Base-by-base conservation (phyloP, 2,113 vertebrate species). In the Otus sunia region DNA sequence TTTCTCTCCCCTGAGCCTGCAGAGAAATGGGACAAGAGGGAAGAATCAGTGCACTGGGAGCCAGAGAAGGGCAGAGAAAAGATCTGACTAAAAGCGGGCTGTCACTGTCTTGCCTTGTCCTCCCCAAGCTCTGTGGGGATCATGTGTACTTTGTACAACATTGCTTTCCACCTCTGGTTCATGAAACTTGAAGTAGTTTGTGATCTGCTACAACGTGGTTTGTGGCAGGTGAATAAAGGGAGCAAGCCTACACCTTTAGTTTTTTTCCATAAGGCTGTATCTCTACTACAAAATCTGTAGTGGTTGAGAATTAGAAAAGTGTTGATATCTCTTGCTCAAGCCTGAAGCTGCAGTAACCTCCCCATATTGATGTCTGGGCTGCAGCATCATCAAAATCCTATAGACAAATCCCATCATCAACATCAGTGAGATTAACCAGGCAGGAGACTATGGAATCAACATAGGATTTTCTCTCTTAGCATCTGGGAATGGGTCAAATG, bases 121-220 rank as follows among this genome's bases (percentile, higher is more conserved):
- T 55, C n/a, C 36, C 12, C 6, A 36, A 62, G 11, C 11, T 6
- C 45, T 10, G 6, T 15, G 60, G 20, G 15, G 41, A 14, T 15
- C 41, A 12, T 1, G 12, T 9, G 18, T 32, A 7, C 39, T 49
- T 81, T 6, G 32, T 29, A 29, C 76, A 27, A 36, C 0, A 0
- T 27, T 23, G 49, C 12, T 34, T 62, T 69, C 47, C 34, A 55
- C 12, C 22, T 69, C 41, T 63, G 49, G 19, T 37, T 82, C 6
- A 5, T 37, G 63, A 56, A 69, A 41, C 60, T 56, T 68, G 30
- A 60, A 67, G 25, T 3, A 37, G 45, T 22, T 53, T 74, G n/a
- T 55, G 21, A 41, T 55, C 45, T 74, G 23, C 36, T 66, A 12
- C 18, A 12, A 9, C 4, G 16, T 8, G 7, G 27, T 58, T 78